Percentiles rank a stretch among this genome's conserved stretches.
These are phyloP conservation scores for Pachycephala philippinensis DNA, from an alignment of 2,113 vertebrate species.

Conservation along the genomic window DNA sequence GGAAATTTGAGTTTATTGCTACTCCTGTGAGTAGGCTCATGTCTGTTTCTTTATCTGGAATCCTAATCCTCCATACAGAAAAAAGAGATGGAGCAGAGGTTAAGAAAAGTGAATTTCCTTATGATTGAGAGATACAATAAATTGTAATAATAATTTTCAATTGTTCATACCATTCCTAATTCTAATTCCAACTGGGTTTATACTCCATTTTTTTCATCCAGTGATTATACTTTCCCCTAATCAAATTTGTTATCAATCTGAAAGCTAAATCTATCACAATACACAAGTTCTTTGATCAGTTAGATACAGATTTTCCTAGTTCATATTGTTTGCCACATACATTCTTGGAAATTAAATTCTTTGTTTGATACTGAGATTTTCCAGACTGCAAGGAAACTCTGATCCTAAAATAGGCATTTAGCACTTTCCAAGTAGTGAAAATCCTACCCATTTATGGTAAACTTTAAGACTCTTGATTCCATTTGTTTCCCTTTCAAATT, in stretches of 20 bases:
- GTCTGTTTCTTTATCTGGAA: background rate
- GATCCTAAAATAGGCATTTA: background rate
- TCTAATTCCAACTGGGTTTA: background rate
- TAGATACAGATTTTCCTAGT: background rate
- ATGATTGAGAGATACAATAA: background rate
- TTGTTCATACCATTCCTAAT: background rate
- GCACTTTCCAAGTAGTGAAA: background rate
- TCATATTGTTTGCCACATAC: background rate
- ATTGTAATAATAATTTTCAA: background rate
- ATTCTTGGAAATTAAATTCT: background rate
- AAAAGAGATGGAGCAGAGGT: background rate
- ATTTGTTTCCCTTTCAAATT: background rate
- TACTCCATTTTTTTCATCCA: background rate
- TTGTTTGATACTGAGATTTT: background rate
- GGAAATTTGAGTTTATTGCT: background rate
- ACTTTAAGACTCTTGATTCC: background rate
- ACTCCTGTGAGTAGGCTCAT: fast-evolving
- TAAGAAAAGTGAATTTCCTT: background rate
- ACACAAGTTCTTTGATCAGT: background rate
- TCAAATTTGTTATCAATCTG: background rate
- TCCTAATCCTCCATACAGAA: background rate
- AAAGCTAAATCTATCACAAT: background rate
- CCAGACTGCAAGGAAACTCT: background rate
- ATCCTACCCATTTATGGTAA: background rate
- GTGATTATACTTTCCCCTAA: background rate